Evolutionary conservation across 1,140 invertebrate genomes (phyloP), one percentile per base, ranked within the genome.

Genomic region (Drosophila miranda): DNA sequence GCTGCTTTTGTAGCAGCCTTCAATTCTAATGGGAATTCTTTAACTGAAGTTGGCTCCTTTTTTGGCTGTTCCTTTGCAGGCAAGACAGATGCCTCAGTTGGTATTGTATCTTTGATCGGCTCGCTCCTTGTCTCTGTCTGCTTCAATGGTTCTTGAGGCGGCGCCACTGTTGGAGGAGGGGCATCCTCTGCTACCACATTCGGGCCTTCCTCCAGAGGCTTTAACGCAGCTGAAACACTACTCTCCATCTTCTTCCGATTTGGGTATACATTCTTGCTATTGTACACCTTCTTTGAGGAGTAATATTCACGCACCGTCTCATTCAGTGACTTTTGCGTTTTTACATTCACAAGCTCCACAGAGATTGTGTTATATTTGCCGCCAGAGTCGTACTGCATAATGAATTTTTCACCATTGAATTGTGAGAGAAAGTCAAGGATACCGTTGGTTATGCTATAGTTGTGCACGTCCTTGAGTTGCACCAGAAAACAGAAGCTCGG

Each of bases 381-480:
- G 16, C 52, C 16, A 61, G 34, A 38, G 4, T 11, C 11, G 11
- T 38, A 11, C 0, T 38, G 34, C 34, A 38, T 38, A 3, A 38
- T 13, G 11, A 50, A 89, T 30, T 58, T 52, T 8, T 45, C 50
- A 7, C 52, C 56, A 28, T 57, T 57, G 38, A 72, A 88, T 44
- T 60, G 46, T 0, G 50, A 26, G 0, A 78, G 21, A 13, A 68
- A 75, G 14, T 61, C 11, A 0, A 8, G n/a, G 0, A 70, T 2
- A 3, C 77, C 49, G 0, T 72, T 23, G 41, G 19, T 56, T 1
- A 62, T 16, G 0, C 19, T 5, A 53, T 59, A 64, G 13, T 69
- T 67, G 0, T 34, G 14, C 3, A 89, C 73, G 34, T 61, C 45
- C 34, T 68, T 68, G 0, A 90, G 51, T 28, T 77, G 80, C 21